Base-by-base conservation (phyloP, 2,888 invertebrate species). In the Plagiodera versicolora region DNA sequence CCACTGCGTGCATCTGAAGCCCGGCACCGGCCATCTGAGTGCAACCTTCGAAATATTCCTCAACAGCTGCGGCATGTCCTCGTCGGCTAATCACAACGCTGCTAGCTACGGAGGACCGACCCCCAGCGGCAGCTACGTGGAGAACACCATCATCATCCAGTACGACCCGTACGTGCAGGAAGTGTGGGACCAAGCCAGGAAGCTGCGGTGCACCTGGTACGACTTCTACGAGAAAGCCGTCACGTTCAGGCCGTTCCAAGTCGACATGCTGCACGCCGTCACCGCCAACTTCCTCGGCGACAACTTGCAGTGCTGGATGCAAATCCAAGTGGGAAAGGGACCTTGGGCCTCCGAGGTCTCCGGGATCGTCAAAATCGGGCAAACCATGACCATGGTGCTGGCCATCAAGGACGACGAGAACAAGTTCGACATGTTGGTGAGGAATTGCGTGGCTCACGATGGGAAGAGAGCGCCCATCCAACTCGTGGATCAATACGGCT, bases 281-380 rank as follows among this genome's bases (percentile, higher is more conserved):
- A 94, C 95, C 0, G 95, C 95, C 51, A 95, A 95, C 84, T 95
- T 95, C 86, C 86, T 95, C 72, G 95, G 95, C 24, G 95, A 95
- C 81, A 95, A 95, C 82, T 83, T 95, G 72, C 95, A 95, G 78
- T 95, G 95, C 81, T 95, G 95, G 95, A 95, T 95, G 95, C 95
- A 95, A 81, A 95, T 95, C 72, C 95, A 95, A 81, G 95, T 95
- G 48, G 95, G 95, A 58, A 95, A 95, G 79, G 95, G 95, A 68
- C 95, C 95, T 0, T 95, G 95, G 95, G 95, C 95, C n/a, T 94
- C 94, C 11, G 95, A 95, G 81, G 95, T 95, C 30, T 94, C 94
- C 0, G 95, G 95, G 56, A 94, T 95, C 74, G 95, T 95, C 9
- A 95, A 95, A 82, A 95, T 95, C 69, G 95, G 95, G 19, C 95